Evolutionary conservation across 2,797 vertebrate species (phyloP).

Genomic region (Pangasius sanitwongsei): DNA sequence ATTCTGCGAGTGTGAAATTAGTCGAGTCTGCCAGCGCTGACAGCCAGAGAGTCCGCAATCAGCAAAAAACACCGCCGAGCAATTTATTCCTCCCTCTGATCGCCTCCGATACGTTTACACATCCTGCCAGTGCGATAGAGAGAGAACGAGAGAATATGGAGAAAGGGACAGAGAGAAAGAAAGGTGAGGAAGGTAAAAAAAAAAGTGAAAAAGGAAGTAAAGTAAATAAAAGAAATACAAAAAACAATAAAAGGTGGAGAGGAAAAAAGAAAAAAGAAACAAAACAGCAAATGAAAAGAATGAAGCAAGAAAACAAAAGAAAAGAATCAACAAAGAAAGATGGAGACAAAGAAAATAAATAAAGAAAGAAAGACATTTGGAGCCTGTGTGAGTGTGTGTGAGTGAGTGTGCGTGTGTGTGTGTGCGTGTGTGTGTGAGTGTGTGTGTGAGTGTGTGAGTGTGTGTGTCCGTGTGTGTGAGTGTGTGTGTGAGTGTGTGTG

Average conservation of each 20-base stretch:
- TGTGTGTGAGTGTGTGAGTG: no score
- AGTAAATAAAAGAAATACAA: no score
- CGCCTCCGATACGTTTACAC: neutral
- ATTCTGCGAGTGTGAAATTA: constrained; percentile 37
- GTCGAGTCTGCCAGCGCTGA: constrained; percentile 17
- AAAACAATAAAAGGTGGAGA: no score
- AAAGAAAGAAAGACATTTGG: no score
- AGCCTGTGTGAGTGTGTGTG: no score
- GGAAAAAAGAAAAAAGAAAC: no score
- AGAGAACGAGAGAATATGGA: neutral
- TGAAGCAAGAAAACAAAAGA: neutral
- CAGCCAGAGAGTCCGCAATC: constrained; percentile 16
- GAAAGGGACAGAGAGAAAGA: constrained; percentile 18
- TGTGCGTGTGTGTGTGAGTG: no score
- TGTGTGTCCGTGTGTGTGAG: no score
- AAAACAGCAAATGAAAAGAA: neutral
- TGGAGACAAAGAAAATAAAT: neutral
- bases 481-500: neutral
- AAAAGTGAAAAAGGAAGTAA: no score
- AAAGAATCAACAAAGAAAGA: neutral
- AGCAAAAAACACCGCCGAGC: neutral
- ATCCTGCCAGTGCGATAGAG: neutral
- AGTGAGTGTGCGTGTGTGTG: no score
- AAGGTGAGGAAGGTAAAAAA: neutral
- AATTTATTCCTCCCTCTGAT: constrained; percentile 25